Conservation (phyloP, 2,797 vertebrate genomes). For the Ctenochaetus hawaiiensis region DNA sequence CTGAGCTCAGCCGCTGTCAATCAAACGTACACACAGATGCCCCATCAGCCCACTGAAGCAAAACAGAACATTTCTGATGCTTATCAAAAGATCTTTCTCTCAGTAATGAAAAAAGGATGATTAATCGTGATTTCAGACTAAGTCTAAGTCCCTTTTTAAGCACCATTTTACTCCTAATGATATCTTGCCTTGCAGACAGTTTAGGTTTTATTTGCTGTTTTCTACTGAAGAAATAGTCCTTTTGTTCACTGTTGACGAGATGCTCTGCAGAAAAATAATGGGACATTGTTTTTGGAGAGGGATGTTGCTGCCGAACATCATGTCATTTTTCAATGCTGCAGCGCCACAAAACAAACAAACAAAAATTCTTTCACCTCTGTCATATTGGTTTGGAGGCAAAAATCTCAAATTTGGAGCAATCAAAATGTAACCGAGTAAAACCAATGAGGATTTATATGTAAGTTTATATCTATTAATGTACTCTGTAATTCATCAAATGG, state of each 20-base stretch:
- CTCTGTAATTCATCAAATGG: not conserved
- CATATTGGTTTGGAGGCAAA: not conserved
- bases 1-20: slow-evolving; percentile 1
- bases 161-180: not conserved
- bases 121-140: not conserved
- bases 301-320: not conserved
- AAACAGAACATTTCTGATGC: not conserved
- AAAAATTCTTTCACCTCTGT: not conserved
- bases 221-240: not conserved
- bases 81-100: not conserved
- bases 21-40: not conserved
- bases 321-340: not conserved
- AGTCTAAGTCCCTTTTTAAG: not conserved
- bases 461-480: not conserved
- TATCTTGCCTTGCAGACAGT: not conserved
- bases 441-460: not conserved
- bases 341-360: not conserved
- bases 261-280: not conserved
- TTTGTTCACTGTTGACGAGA: not conserved
- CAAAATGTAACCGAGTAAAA: not conserved
- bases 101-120: not conserved
- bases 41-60: not conserved
- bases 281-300: not conserved
- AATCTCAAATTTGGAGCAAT: not conserved
- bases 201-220: not conserved